phyloP scores from a whole-genome alignment of 2,797 vertebrate species.

The Leontopithecus rosalia region DNA sequence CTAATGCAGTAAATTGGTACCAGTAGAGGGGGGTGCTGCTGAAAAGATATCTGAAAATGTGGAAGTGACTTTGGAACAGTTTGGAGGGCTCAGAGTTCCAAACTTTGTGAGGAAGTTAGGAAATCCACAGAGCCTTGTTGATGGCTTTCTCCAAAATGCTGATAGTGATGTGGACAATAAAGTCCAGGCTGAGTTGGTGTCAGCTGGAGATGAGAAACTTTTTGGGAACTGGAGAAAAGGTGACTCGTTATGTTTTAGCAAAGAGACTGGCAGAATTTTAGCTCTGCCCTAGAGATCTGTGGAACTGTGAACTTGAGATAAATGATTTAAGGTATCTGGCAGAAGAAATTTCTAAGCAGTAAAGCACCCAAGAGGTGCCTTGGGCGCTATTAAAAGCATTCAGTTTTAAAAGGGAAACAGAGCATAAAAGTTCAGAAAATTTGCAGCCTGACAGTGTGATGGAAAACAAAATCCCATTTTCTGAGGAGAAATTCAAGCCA shows the following conservation, averaged over 20 bases:
- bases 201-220: neutral
- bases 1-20: neutral
- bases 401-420: neutral
- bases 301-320: neutral
- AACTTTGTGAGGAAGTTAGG: neutral
- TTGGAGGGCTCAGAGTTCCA: neutral
- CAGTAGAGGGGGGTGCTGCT: neutral
- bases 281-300: neutral
- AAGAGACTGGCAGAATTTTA: neutral
- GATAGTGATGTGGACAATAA: neutral
- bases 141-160: neutral
- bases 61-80: neutral
- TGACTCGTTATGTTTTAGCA: neutral
- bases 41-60: neutral
- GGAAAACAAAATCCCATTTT: neutral
- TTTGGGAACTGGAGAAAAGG: neutral
- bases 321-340: neutral
- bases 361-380: neutral
- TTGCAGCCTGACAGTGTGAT: neutral
- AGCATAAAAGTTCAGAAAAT: neutral
- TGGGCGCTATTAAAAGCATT: neutral
- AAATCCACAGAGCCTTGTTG: neutral
- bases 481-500: neutral
- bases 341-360: neutral
- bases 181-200: neutral